These are phyloP conservation scores for Malacoraja senta DNA, from an alignment of 2,797 vertebrate species.

Conservation along the genomic window DNA sequence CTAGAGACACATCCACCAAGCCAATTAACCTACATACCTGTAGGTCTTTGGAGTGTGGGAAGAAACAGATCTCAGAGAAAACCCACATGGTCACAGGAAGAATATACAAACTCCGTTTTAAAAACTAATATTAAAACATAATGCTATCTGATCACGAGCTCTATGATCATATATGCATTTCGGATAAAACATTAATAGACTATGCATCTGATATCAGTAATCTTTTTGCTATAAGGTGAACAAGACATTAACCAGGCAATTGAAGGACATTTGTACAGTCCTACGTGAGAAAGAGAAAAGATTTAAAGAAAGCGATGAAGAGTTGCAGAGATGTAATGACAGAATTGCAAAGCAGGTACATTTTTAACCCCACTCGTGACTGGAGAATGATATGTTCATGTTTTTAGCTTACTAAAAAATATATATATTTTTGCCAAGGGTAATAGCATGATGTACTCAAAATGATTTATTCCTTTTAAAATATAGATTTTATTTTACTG, in stretches of 20 bases:
- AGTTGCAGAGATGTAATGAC: slow-evolving; percentile 53
- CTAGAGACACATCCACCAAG: no score
- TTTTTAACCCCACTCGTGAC: not conserved
- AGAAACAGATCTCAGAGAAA: no score
- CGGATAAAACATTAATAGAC: no score
- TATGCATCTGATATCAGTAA: not conserved
- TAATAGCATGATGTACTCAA: not conserved
- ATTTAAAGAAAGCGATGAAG: slow-evolving; percentile 53
- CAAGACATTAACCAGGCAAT: slow-evolving; percentile 54
- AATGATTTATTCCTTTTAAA: not conserved
- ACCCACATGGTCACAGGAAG: no score
- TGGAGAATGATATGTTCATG: not conserved
- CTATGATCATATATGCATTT: not conserved
- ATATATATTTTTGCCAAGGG: not conserved
- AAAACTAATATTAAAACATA: not conserved
- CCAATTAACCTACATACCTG: no score
- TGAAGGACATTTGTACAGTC: slow-evolving; percentile 52
- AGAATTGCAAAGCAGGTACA: slow-evolving; percentile 53
- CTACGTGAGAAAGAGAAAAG: slow-evolving; percentile 53
- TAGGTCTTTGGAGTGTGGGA: no score
- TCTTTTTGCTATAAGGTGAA: slow-evolving; percentile 52
- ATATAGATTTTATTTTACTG: not conserved
- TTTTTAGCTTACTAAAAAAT: not conserved
- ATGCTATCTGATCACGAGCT: not conserved
- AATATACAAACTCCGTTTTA: not conserved